Percentiles rank a stretch among this genome's conserved stretches.
Evolutionary conservation across 2,888 invertebrate species (phyloP).

Genomic region (Stenchaetothrips biformis): DNA sequence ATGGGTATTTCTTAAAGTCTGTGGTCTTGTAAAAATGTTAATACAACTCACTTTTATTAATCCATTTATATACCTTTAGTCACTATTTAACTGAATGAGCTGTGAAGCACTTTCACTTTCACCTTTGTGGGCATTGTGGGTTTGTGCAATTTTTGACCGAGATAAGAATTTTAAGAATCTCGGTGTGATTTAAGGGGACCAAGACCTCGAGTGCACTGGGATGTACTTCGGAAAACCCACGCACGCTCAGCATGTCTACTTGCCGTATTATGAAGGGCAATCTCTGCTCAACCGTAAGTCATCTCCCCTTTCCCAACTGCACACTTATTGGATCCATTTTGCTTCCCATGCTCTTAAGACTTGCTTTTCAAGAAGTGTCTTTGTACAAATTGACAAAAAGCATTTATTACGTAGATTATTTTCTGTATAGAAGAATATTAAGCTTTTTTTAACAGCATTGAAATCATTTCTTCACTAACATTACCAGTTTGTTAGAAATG

Average conservation of each 20-base stretch:
- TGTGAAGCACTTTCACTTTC: constrained; percentile 1
- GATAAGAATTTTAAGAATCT: constrained; percentile 7
- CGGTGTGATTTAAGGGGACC: constrained; percentile 27
- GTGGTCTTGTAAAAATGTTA: too few species aligned
- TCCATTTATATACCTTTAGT: too few species aligned
- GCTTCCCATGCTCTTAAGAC: background rate
- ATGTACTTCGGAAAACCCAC: constrained; percentile 65
- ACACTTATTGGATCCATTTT: constrained; percentile 19
- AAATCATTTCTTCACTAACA: background rate
- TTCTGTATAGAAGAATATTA: background rate
- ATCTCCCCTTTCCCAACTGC: constrained; percentile 37
- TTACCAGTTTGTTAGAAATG: background rate
- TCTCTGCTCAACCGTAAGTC: constrained; percentile 74
- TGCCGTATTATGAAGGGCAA: constrained; percentile 75
- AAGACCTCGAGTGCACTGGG: constrained; percentile 47
- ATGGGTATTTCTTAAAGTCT: too few species aligned
- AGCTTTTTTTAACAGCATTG: background rate
- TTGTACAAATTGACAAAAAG: background rate
- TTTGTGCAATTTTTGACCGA: constrained; percentile 7
- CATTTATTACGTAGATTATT: background rate
- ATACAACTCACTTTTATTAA: too few species aligned
- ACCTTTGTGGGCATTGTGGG: constrained; percentile 3
- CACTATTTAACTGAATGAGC: background rate
- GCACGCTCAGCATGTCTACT: constrained; percentile 73
- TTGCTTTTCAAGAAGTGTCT: background rate